These are phyloP conservation scores for Cromileptes altivelis DNA, from an alignment of 2,113 vertebrate species.

Conservation along the genomic window DNA sequence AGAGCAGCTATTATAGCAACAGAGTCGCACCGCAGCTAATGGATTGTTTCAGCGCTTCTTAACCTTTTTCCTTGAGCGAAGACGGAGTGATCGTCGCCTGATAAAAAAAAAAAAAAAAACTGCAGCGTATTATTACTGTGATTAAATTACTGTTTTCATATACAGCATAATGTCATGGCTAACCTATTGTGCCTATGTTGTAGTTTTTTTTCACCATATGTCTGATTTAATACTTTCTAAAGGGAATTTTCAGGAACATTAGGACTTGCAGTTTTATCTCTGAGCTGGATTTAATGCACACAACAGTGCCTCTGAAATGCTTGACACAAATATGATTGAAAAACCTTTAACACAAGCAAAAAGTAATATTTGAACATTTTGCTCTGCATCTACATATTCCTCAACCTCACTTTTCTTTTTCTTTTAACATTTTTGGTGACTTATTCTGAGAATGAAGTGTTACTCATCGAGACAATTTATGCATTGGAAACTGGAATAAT, in stretches of 20 bases:
- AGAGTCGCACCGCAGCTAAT: constrained; percentile 42
- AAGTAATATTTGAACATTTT: not conserved
- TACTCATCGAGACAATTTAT: constrained; percentile 32
- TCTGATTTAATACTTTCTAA: not conserved
- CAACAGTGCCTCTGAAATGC: not conserved
- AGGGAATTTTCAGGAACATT: not conserved
- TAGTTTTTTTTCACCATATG: not conserved
- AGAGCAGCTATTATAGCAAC: constrained; percentile 27
- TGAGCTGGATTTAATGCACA: not conserved
- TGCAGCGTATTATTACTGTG: constrained; percentile 10
- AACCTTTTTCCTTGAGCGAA: constrained; percentile 46
- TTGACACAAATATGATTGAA: not conserved
- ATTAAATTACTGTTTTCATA: constrained; percentile 38
- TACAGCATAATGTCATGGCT: not conserved
- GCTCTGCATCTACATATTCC: not conserved
- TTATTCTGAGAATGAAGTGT: constrained; percentile 6
- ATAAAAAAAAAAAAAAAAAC: constrained; percentile 22
- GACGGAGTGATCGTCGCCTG: constrained; percentile 11
- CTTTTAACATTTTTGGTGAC: constrained; percentile 6
- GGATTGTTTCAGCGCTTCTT: constrained; percentile 55
- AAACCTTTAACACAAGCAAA: too few relatives aligned
- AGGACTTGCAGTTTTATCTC: not conserved
- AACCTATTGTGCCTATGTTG: not conserved
- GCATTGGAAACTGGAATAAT: constrained; percentile 34
- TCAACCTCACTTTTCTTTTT: not conserved